These are phyloP conservation scores for Tetraneura akinire DNA, from an alignment of 1,140 invertebrate species.

Conservation along the genomic window DNA sequence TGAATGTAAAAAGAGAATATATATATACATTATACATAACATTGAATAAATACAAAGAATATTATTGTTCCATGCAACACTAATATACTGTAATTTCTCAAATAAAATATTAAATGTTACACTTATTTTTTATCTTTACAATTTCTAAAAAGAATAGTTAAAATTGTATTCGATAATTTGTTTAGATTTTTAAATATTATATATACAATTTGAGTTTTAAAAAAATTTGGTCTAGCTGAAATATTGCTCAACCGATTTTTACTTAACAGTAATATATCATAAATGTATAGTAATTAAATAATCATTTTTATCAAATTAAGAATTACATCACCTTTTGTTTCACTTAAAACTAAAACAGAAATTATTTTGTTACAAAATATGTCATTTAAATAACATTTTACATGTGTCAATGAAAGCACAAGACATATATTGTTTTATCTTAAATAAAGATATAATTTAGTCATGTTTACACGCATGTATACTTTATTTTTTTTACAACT, in stretches of 20 bases:
- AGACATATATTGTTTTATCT: conserved; percentile 46
- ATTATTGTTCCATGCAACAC: conserved; percentile 51
- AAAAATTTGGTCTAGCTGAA: conserved; percentile 42
- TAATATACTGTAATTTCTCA: conserved; percentile 50
- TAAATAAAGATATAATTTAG: conserved; percentile 45
- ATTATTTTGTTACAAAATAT: conserved; percentile 46
- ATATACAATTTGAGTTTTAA: conserved; percentile 48
- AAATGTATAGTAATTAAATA: conserved; percentile 48
- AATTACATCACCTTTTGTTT: conserved; percentile 52
- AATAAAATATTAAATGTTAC: conserved; percentile 52
- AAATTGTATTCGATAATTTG: conserved; percentile 49
- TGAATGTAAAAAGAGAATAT: no score
- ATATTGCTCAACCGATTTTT: conserved; percentile 44
- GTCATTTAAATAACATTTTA: neutral
- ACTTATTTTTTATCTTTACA: conserved; percentile 47
- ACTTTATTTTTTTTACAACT: conserved; percentile 48
- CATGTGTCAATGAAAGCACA: conserved; percentile 20
- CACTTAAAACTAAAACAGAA: conserved; percentile 49
- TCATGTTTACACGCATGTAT: conserved; percentile 40
- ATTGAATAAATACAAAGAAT: conserved; percentile 34
- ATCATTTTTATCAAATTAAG: conserved; percentile 41
- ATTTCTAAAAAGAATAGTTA: conserved; percentile 50
- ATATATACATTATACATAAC: neutral
- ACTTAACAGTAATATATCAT: conserved; percentile 47
- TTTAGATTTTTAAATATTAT: conserved; percentile 45